A percentile compares a stretch with the other conserved stretches of the same genome.
Conservation (phyloP, 2,797 vertebrate genomes). For the Alfaro cultratus region DNA sequence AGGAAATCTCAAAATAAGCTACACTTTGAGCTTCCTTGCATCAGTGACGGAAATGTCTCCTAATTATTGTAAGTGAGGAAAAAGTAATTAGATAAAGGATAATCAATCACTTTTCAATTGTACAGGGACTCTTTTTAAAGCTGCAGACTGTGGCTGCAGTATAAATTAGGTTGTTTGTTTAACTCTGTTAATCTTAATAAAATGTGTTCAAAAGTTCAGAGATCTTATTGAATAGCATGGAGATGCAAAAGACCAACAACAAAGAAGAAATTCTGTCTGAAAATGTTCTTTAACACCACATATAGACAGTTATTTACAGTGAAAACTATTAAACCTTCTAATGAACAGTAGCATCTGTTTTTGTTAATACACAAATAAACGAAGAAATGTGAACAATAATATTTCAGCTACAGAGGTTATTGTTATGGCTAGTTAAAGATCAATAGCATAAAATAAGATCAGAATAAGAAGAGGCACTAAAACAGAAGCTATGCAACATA, state of each 20-base stretch:
- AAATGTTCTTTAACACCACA: not conserved
- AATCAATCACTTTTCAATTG: conserved; percentile 64
- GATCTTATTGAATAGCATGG: not conserved
- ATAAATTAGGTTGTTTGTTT: not conserved
- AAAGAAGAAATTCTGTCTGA: not conserved
- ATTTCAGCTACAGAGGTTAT: not conserved
- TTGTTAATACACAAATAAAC: not conserved
- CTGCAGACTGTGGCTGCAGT: not conserved
- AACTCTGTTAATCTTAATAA: not conserved
- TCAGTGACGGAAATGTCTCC: conserved; percentile 31
- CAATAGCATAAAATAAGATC: not conserved
- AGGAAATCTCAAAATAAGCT: conserved; percentile 28
- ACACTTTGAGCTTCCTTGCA: conserved; percentile 35
- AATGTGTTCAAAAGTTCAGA: not conserved
- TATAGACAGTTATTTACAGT: not conserved
- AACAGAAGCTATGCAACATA: not conserved
- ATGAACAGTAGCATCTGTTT: not conserved
- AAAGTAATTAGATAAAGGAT: conserved; percentile 32
- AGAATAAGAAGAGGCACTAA: not conserved
- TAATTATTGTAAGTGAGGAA: conserved; percentile 39
- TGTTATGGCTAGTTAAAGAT: not conserved
- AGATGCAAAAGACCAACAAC: not conserved
- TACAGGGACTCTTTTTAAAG: conserved; percentile 23
- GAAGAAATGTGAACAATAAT: not conserved
- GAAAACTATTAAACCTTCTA: not conserved